These are phyloP conservation scores for Hylaea fasciaria DNA, from an alignment of 2,888 invertebrate genomes.

Conservation along the genomic window DNA sequence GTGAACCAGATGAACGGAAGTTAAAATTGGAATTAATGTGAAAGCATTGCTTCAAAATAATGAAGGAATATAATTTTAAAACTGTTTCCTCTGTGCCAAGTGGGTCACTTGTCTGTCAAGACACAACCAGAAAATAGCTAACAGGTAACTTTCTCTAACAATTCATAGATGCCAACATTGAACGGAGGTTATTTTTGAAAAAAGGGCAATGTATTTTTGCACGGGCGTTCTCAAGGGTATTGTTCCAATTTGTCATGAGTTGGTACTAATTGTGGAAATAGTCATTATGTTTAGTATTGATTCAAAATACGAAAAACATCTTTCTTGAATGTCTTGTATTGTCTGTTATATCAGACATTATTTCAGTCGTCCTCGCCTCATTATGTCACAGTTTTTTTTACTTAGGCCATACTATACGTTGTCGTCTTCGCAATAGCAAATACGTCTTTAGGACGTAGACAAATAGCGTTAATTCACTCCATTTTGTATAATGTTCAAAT, in stretches of 20 bases:
- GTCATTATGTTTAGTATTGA: conserved; percentile 3
- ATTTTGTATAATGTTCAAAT: not conserved
- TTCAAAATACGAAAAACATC: not conserved
- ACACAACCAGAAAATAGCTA: conserved; percentile 57
- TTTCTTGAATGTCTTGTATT: not conserved
- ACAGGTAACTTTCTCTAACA: conserved; percentile 51
- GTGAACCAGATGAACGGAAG: conserved; percentile 2
- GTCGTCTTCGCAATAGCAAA: too few relatives aligned
- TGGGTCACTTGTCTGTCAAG: conserved; percentile 73
- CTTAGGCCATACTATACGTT: too few relatives aligned
- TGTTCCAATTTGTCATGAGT: conserved; percentile 26
- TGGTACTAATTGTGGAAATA: conserved; percentile 14
- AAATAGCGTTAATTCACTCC: not conserved
- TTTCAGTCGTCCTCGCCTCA: too few relatives aligned
- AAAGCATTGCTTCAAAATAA: conserved; percentile 45
- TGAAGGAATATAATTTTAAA: conserved; percentile 62
- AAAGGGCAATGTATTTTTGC: conserved; percentile 34
- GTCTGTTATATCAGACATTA: too few relatives aligned
- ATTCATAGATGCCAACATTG: conserved; percentile 43
- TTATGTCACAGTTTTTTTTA: too few relatives aligned
- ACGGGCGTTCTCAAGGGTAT: conserved; percentile 26
- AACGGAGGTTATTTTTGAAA: conserved; percentile 41
- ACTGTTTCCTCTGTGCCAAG: conserved; percentile 67
- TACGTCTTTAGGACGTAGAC: not conserved
- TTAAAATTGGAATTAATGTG: conserved; percentile 20